A percentile compares a stretch with the other conserved stretches of the same genome.
phyloP scores from a whole-genome alignment of 2,888 invertebrate genomes.

The Campoplex capitator region DNA sequence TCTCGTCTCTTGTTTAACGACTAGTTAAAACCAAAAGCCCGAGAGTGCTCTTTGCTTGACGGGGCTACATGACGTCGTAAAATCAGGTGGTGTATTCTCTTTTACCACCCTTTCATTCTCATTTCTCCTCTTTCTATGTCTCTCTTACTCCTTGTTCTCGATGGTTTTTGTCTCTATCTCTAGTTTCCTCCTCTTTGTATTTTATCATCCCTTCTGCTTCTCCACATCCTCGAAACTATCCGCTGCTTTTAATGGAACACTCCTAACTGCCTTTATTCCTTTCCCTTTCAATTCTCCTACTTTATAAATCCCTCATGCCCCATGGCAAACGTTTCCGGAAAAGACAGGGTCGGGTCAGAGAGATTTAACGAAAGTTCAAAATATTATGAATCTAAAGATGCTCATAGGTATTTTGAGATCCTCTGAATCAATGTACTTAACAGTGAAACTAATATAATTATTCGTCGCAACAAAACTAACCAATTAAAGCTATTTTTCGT shows the following conservation, averaged over 20 bases:
- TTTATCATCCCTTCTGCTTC: slow-evolving; percentile 9
- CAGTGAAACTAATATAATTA: neutral
- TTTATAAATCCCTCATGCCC: neutral
- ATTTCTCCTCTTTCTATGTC: slow-evolving; percentile 4
- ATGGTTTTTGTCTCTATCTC: neutral
- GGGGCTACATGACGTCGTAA: slow-evolving; percentile 50
- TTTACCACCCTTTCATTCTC: slow-evolving; percentile 18
- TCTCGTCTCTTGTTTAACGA: slow-evolving; percentile 59
- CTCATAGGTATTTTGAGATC: no score
- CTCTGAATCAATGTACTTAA: neutral
- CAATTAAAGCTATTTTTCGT: neutral
- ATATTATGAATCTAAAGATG: neutral
- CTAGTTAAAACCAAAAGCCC: slow-evolving; percentile 59
- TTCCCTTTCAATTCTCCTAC: slow-evolving; percentile 10
- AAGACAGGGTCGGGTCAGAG: neutral
- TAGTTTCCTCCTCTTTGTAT: slow-evolving; percentile 15
- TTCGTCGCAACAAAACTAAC: neutral
- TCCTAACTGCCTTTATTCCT: slow-evolving; percentile 9
- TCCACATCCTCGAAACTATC: slow-evolving; percentile 1
- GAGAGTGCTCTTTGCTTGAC: slow-evolving; percentile 54
- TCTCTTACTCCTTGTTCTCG: neutral
- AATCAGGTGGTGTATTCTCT: slow-evolving; percentile 47
- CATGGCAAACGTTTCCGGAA: neutral
- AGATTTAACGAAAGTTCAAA: neutral
- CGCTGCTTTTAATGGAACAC: slow-evolving; percentile 10